These are phyloP conservation scores for Tenodera sinensis DNA, from an alignment of 2,888 invertebrate genomes.

Conservation along the genomic window DNA sequence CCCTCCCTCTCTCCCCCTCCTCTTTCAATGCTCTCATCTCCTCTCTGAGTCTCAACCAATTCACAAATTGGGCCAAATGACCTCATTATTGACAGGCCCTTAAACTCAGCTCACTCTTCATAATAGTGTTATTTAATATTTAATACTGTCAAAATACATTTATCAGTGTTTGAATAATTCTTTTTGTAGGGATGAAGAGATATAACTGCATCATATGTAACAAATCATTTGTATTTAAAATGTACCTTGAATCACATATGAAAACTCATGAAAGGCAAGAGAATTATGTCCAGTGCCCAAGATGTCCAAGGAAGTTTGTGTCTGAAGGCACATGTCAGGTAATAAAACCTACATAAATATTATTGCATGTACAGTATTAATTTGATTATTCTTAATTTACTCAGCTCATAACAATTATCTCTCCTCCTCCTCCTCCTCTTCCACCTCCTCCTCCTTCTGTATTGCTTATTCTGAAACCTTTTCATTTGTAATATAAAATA, in stretches of 20 bases:
- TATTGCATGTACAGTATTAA: neutral
- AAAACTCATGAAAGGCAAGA: constrained; percentile 31
- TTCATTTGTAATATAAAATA: no score
- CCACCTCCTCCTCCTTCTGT: no score
- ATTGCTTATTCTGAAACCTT: no score
- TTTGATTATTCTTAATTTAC: neutral
- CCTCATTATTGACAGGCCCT: no score
- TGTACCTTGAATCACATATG: constrained; percentile 32
- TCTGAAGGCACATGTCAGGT: constrained; percentile 31
- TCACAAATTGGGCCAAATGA: no score
- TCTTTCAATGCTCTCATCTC: no score
- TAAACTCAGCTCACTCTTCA: no score
- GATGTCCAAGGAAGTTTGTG: constrained; percentile 32
- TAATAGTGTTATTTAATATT: no score
- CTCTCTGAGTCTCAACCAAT: neutral
- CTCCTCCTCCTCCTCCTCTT: no score
- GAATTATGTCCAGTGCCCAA: constrained; percentile 30
- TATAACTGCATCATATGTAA: constrained; percentile 30
- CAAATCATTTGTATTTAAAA: constrained; percentile 31
- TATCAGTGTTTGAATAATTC: neutral
- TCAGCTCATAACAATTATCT: no score
- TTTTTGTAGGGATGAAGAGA: constrained; percentile 21
- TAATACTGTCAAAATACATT: no score
- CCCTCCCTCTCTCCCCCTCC: no score
- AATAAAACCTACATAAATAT: neutral